These are phyloP conservation scores for Austrolebias charrua DNA, from an alignment of 2,797 vertebrate species.

Conservation along the genomic window DNA sequence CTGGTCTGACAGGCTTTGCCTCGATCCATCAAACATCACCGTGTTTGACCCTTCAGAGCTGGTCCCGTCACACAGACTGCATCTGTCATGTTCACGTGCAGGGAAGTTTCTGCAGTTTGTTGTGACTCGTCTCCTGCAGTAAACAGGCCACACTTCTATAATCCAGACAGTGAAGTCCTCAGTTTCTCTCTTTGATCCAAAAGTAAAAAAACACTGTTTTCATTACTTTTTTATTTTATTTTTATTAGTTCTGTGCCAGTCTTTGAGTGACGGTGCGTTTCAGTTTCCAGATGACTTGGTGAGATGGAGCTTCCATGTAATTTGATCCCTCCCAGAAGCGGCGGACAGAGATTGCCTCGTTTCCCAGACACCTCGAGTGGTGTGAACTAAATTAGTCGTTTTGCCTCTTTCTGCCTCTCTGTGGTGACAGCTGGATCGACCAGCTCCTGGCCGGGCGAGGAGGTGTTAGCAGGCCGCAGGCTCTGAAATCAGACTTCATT, in stretches of 20 bases:
- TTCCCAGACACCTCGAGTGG: conserved; percentile 28
- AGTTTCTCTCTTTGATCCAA: no score
- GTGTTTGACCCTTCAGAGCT: no score
- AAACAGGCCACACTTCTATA: no score
- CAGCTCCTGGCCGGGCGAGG: conserved; percentile 21
- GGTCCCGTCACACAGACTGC: no score
- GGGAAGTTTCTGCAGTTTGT: conserved; percentile 16
- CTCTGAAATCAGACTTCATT: conserved; percentile 58
- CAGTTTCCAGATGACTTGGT: conserved; percentile 12
- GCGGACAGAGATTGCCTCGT: conserved; percentile 18
- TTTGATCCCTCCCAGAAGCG: conserved; percentile 30
- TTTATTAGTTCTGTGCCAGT: conserved; percentile 14
- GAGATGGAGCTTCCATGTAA: conserved; percentile 27
- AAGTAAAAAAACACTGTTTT: no score
- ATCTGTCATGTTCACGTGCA: conserved; percentile 10
- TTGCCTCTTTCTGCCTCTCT: conserved; percentile 24
- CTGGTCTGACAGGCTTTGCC: no score
- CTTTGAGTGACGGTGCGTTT: conserved; percentile 21
- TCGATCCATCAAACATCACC: no score
- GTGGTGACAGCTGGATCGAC: conserved; percentile 47
- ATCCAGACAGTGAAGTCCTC: no score
- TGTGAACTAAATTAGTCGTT: conserved; percentile 30
- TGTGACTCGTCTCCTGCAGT: neutral
- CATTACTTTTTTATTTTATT: no score
- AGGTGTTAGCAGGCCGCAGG: conserved; percentile 51